Evolutionary conservation across 2,888 invertebrate genomes (phyloP).

Genomic region (Isotomurus palustris): DNA sequence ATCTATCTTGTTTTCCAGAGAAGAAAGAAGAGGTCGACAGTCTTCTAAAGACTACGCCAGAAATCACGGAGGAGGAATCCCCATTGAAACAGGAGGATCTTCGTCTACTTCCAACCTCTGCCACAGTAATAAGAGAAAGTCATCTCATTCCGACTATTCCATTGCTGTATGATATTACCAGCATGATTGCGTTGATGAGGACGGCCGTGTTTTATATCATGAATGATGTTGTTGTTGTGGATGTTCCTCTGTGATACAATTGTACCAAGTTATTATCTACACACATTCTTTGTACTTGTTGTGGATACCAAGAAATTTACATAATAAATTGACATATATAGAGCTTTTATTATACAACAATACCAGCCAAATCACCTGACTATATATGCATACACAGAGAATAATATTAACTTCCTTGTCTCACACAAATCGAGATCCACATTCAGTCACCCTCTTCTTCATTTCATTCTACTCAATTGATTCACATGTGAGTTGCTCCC

Average conservation of each 20-base stretch:
- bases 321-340: too few species aligned
- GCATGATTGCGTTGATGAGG: neutral
- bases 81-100: slow-evolving; percentile 5
- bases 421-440: too few species aligned
- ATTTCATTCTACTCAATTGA: too few species aligned
- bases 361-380: too few species aligned
- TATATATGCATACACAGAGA: too few species aligned
- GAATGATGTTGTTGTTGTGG: neutral
- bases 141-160: slow-evolving; percentile 28
- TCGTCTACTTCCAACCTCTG: slow-evolving; percentile 1
- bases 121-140: slow-evolving; percentile 18
- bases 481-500: too few species aligned
- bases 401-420: too few species aligned
- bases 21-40: slow-evolving; percentile 14
- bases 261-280: neutral
- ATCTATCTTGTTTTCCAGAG: neutral
- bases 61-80: slow-evolving; percentile 3
- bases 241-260: neutral
- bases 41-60: slow-evolving; percentile 14
- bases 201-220: neutral
- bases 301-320: too few species aligned
- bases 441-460: too few species aligned
- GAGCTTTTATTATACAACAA: too few species aligned
- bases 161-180: slow-evolving; percentile 33
- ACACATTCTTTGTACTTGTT: too few species aligned